Percentiles rank a stretch among this genome's conserved stretches.
phyloP scores from a whole-genome alignment of 2,888 invertebrate genomes.

The Cerastoderma edule region DNA sequence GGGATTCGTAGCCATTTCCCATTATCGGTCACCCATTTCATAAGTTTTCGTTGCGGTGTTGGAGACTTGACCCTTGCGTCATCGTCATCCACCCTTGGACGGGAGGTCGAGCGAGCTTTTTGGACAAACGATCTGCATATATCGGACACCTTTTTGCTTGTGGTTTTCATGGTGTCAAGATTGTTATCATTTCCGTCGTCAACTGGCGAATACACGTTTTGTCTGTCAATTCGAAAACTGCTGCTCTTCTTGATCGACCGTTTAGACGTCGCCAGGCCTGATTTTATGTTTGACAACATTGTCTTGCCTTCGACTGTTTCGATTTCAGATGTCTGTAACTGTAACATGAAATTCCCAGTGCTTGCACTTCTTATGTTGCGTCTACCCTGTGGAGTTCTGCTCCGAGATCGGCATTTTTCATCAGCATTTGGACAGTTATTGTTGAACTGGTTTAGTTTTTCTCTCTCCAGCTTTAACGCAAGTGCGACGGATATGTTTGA shows the following conservation, averaged over 20 bases:
- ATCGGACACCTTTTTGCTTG: slow-evolving; percentile 59
- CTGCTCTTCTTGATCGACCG: slow-evolving; percentile 42
- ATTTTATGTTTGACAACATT: background rate
- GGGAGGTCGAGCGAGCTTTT: slow-evolving; percentile 46
- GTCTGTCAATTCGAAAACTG: slow-evolving; percentile 47
- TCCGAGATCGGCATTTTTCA: background rate
- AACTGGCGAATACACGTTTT: slow-evolving; percentile 27
- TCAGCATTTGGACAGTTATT: background rate
- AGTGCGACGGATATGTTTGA: slow-evolving; percentile 54
- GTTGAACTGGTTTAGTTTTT: slow-evolving; percentile 22
- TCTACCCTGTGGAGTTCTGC: slow-evolving; percentile 11
- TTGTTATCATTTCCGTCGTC: slow-evolving; percentile 12
- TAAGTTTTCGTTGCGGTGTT: slow-evolving; percentile 47
- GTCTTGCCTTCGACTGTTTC: background rate
- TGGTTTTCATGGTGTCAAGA: slow-evolving; percentile 8
- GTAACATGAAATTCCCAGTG: background rate
- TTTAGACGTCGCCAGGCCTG: slow-evolving; percentile 5
- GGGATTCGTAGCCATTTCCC: slow-evolving; percentile 58
- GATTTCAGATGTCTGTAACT: slow-evolving; percentile 2
- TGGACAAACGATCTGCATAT: slow-evolving; percentile 63
- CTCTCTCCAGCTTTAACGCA: slow-evolving; percentile 42
- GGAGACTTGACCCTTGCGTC: slow-evolving; percentile 34
- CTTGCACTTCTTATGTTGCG: slow-evolving; percentile 18
- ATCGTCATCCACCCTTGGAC: slow-evolving; percentile 9
- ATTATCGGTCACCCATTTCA: slow-evolving; percentile 55